Base-by-base conservation (phyloP, 2,113 vertebrate species). In the Clarias gariepinus region DNA sequence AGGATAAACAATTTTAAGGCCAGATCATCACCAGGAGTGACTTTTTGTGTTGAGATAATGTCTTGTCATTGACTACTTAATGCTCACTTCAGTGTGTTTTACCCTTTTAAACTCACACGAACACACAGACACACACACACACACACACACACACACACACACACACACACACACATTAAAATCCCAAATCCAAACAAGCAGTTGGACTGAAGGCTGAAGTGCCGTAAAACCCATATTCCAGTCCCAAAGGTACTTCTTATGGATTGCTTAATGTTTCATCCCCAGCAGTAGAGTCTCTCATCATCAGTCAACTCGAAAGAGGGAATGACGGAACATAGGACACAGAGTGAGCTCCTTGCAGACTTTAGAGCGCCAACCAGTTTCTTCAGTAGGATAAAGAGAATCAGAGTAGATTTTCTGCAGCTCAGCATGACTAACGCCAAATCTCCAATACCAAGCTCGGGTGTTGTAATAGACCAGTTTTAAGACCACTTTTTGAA, bases 171-270 rank as follows among this genome's bases (percentile, higher is more conserved):
- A n/a, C n/a, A 52, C 73, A 66, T 85, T n/a, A 10, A 89, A 86
- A 78, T 92, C 91, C 87, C 84, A 82, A 85, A 89, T 89, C 90
- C 47, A 47, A 91, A 83, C 88, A 81, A 89, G 90, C 90, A 88
- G 83, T 85, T 91, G 89, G 91, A 92, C 86, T 91, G 77, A 91
- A 91, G 92, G 92, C 85, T 91, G 77, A 91, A 92, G 90, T 90
- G 52, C 91, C 90, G 91, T 94, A 93, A 94, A 93, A 94, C 87
- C 79, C 87, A 87, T 88, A 91, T 92, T 92, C 81, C 57, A 87
- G 91, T 94, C 92, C 91, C 92, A 85, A 88, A 92, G 82, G 90
- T 80, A 90, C 92, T 89, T 93, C 92, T 85, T 86, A 84, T 84
- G 76, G 84, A 90, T 89, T 89, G 89, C 89, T 90, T 84, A 64